Percentiles rank a stretch among this genome's conserved stretches.
Conservation (phyloP, 2,888 invertebrate species). For the Drosophila mulleri region DNA sequence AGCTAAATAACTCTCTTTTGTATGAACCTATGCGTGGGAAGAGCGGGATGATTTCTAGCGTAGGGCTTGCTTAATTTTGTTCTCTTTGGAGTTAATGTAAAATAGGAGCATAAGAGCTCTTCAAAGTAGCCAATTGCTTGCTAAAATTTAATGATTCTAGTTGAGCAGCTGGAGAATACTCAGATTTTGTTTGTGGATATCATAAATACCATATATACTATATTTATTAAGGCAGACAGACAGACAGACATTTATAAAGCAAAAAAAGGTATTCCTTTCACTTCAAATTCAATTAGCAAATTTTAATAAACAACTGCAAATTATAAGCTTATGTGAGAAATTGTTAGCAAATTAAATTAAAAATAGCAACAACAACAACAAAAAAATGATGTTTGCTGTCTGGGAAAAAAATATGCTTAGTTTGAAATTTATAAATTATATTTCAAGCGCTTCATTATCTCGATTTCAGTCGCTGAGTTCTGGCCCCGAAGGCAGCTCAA, state of each 20-base stretch:
- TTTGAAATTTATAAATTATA: conserved; percentile 20
- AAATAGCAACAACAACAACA: not conserved
- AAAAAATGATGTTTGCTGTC: not conserved
- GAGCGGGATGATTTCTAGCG: no score
- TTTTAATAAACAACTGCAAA: not conserved
- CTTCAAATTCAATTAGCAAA: not conserved
- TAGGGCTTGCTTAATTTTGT: no score
- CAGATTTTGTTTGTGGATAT: not conserved
- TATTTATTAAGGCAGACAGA: no score
- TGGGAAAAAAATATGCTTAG: conserved; percentile 2
- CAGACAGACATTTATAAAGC: no score
- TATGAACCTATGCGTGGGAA: no score
- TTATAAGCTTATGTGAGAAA: conserved; percentile 5
- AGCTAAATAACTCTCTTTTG: no score
- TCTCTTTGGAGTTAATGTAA: no score
- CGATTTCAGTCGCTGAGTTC: conserved; percentile 10
- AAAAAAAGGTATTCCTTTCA: not conserved
- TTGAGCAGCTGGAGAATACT: no score
- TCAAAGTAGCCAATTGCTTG: no score
- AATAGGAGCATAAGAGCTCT: no score
- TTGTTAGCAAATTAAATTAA: conserved; percentile 3
- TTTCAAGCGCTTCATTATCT: conserved; percentile 46
- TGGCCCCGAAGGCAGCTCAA: conserved; percentile 20
- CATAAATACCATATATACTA: not conserved
- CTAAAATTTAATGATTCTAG: no score